Base-by-base conservation (phyloP, 1,140 invertebrate species). In the Drosophila oshimai region DNA sequence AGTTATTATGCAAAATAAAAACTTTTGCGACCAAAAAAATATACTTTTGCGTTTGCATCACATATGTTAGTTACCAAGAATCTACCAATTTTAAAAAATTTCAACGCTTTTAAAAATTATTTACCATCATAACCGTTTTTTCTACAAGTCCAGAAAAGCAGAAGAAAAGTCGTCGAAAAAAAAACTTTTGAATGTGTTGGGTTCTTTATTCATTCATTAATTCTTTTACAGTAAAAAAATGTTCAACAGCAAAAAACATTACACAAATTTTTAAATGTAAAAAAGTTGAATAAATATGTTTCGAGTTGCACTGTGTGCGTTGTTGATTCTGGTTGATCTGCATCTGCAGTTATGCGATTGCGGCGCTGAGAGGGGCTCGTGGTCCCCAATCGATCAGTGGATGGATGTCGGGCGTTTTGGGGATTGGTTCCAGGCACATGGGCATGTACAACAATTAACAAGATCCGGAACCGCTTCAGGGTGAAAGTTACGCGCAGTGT, bases 221-320 rank as follows among this genome's bases (percentile, higher is more conserved):
- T 87, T 51, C 55, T 73, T 86, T 55, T 84, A 78, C 74, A 84
- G 60, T 83, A 83, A 72, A 50, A 79, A 62, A 72, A 53, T 62
- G 70, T 84, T 78, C 55, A 78, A 79, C 79, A 78, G 74, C 74
- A 77, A 81, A 57, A 78, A 83, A 70, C 64, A 65, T 73, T 86
- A 86, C 76, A 86, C 73, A 67, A 81, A 67, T 62, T 61, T 50
- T 64, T 50, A 77, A 68, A 86, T 75, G 67, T 77, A 81, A 87
- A 81, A 58, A 81, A 88, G 73, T 51, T 77, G 79, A 87, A 87
- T 87, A 87, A 87, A 87, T 87, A 87, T 88, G 77, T 62, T 87
- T 70, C 74, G 75, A 81, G 53, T 77, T 74, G 87, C 80, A 72
- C 47, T 79, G 71, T 68, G 29, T 49, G 49, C 47, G 28, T 47